Evolutionary conservation across 2,888 invertebrate genomes (phyloP), one percentile per base, ranked within the genome.

Genomic region (Abrostola tripartita): DNA sequence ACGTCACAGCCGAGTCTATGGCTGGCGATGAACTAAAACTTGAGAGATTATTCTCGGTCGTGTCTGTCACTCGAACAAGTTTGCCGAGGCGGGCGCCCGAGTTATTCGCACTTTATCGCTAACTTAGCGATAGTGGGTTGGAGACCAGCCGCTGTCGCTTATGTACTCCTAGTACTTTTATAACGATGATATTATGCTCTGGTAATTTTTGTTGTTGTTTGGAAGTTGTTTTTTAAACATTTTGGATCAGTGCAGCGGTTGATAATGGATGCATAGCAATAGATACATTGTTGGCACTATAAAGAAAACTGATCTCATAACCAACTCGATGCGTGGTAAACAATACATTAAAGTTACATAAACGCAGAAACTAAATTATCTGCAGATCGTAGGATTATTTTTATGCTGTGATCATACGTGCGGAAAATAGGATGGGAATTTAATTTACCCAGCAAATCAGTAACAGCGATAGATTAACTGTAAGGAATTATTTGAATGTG

Each of bases 101-200:
- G 84, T 83, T 85, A 79, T 80, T 85, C 79, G 75, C 83, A 81
- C 81, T 84, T 82, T 84, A 84, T 84, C 83, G 76, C 72, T 63
- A 81, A 82, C 54, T 82, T 80, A 58, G 74, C 69, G 79, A 79
- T 81, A 79, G 81, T 78, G 71, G 78, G 72, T 54, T 67, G 61
- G 60, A 59, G 65, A 80, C 69, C 69, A 83, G 69, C 75, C 73
- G 79, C 59, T 66, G 65, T 74, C 79, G 71, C 61, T 76, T 81
- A 81, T 81, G 76, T 75, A 70, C 61, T 71, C 77, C 81, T 81
- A 52, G 76, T 82, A 80, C 68, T 75, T 80, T 71, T 65, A 65
- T 63, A 68, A 56, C 42, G 59, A 73, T 64, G 49, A 58, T 52
- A 68, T 71, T 61, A 69, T 63, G 38, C 10, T 11, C 9, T 52